Base-by-base conservation (phyloP, 2,113 vertebrate species). In the Sinocyclocheilus anophthalmus region DNA sequence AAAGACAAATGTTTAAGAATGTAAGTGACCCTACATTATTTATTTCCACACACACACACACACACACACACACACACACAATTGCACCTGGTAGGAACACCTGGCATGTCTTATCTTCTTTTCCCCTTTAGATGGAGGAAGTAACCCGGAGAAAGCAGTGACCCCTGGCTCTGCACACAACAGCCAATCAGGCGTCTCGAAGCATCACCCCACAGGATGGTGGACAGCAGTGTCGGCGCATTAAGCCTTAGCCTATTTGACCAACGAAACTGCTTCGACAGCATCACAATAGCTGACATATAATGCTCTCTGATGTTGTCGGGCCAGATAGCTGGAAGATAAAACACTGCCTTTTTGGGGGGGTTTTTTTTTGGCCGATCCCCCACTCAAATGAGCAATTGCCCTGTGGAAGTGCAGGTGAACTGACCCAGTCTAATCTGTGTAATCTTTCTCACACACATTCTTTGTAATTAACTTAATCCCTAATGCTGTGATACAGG, bases 1-100 rank as follows among this genome's bases (percentile, higher is more conserved):
- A 99, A 99, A 92, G 98, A 99, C 93, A 99, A 99, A 90, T 99
- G 97, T 91, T 94, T 99, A 63, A 83, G 97, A 88, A 99, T 99
- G 98, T 99, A 90, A 97, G 97, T 95, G 33, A 57, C 80, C 69
- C 24, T 69, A 6, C 12, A 67, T 30, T 77, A 42, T 53, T 48
- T 69, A n/a, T 37, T 50, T 59, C 20, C 11, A 50, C 30, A 26
- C 18, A 48, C 26, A 26, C 26, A 26, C 8, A 14, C 55, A 77
- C 24, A 30, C 30, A 26, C 18, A 48, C 30, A 26, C 18, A 48
- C 8, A 14, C 55, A 77, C 24, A 30, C 4, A 39, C 53, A 65
- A 10, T 45, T 3, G 42, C 73, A 85, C 55, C 72, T 76, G 53
- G 18, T 22, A 75, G 6, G n/a, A 87, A 84, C 57, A 67, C 53